Percentiles rank a stretch among this genome's conserved stretches.
Evolutionary conservation across 2,888 invertebrate species (phyloP).

Genomic region (Lepidochitona cinerea): DNA sequence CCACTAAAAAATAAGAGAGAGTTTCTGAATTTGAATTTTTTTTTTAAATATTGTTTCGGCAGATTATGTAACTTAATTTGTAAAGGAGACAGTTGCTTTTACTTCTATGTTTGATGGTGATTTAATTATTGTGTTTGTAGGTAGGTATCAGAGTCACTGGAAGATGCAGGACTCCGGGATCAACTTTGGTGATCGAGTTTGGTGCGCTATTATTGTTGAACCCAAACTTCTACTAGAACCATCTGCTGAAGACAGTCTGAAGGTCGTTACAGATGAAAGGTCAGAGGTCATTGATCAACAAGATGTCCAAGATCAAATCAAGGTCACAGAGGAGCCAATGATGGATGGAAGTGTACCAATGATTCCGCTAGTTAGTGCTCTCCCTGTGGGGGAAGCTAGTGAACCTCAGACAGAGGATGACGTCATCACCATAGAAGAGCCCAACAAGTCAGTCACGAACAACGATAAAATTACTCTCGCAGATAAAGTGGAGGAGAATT

Average conservation of each 20-base stretch:
- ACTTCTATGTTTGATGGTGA: not conserved
- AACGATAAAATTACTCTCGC: no score
- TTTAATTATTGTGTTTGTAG: constrained; percentile 19
- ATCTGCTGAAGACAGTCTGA: constrained; percentile 15
- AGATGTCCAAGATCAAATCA: not conserved
- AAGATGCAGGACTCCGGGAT: constrained; percentile 58
- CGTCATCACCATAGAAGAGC: constrained; percentile 16
- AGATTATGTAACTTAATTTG: no score
- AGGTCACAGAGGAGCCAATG: no score
- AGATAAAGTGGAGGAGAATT: not conserved
- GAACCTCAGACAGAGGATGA: constrained; percentile 12
- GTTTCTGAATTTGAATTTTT: no score
- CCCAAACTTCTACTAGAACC: constrained; percentile 45
- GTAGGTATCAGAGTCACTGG: constrained; percentile 68
- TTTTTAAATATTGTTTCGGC: no score
- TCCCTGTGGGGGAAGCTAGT: not conserved
- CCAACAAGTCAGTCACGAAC: not conserved
- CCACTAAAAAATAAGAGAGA: no score
- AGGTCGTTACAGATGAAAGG: not conserved
- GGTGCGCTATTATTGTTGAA: constrained; percentile 65
- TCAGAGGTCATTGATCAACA: not conserved
- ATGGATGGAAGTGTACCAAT: not conserved
- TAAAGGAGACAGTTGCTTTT: no score
- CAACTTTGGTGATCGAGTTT: constrained; percentile 67
- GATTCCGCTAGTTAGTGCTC: not conserved